Percentiles rank a stretch among this genome's conserved stretches.
Evolutionary conservation across 1,140 invertebrate genomes (phyloP).

Genomic region (Phortica variegata): DNA sequence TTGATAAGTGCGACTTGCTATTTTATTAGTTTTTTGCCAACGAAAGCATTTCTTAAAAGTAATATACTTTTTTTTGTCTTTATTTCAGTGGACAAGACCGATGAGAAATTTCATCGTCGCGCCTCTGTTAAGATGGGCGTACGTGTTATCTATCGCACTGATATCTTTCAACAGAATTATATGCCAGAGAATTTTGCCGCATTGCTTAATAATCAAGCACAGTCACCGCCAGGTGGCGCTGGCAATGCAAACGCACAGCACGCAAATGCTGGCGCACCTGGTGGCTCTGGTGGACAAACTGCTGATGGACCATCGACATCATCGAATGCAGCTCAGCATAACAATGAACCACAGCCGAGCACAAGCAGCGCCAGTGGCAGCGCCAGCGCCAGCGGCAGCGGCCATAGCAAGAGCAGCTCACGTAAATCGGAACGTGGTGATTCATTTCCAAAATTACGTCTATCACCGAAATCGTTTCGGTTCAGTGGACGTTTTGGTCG

Average conservation of each 20-base stretch:
- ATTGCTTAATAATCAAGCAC: conserved; percentile 29
- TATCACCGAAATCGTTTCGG: conserved; percentile 51
- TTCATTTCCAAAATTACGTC: conserved; percentile 46
- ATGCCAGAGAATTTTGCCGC: conserved; percentile 42
- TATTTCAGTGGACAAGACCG: conserved; percentile 43
- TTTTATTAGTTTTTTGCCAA: conserved; percentile 9
- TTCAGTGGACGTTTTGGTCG: conserved; percentile 53
- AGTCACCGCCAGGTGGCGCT: conserved; percentile 28
- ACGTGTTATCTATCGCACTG: conserved; percentile 50
- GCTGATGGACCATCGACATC: too few relatives aligned
- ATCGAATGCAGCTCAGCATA: background rate
- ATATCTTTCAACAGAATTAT: conserved; percentile 34
- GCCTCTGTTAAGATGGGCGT: conserved; percentile 53
- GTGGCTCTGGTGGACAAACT: too few relatives aligned
- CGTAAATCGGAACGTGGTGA: conserved; percentile 50
- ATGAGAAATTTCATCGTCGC: conserved; percentile 52
- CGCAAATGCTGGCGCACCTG: conserved; percentile 4
- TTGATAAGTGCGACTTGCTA: conserved; percentile 1
- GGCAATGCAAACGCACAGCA: conserved; percentile 26
- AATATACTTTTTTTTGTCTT: background rate
- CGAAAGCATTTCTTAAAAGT: conserved; percentile 3
- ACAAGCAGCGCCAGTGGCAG: conserved; percentile 1
- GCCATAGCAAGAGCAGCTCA: conserved; percentile 22
- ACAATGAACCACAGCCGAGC: conserved; percentile 6
- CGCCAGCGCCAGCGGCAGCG: background rate